These are phyloP conservation scores for Dipodomys merriami DNA, from an alignment of 2,113 vertebrate species.

Conservation along the genomic window DNA sequence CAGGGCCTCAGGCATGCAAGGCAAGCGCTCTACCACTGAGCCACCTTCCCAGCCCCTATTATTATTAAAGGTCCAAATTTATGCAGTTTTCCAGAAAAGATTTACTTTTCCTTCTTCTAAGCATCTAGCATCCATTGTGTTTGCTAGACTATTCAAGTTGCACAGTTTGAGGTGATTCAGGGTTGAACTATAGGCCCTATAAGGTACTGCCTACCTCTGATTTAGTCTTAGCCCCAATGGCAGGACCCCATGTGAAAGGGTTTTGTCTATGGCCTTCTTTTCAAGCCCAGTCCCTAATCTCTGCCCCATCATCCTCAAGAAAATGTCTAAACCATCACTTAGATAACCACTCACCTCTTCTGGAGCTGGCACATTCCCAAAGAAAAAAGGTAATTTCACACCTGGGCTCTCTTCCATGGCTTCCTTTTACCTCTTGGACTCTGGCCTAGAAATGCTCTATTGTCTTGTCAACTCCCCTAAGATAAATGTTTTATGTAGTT, in stretches of 20 bases:
- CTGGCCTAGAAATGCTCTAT: neutral
- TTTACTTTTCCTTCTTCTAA: slow-evolving; percentile 27
- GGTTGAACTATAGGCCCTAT: neutral
- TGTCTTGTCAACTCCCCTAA: neutral
- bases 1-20: too few species aligned
- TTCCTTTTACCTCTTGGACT: neutral
- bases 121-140: neutral
- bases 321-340: neutral
- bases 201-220: neutral
- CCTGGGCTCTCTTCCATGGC: neutral
- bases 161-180: neutral
- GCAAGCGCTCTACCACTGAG: too few species aligned
- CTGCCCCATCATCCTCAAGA: neutral
- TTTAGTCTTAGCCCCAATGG: neutral
- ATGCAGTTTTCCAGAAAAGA: neutral
- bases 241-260: neutral
- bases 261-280: neutral
- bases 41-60: too few species aligned
- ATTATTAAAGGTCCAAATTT: neutral
- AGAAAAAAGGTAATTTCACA: neutral
- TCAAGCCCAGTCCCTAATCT: neutral
- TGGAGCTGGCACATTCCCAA: neutral
- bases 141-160: neutral
- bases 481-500: neutral
- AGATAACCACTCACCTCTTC: neutral